Evolutionary conservation across 2,113 vertebrate genomes (phyloP).

Genomic region (Oenanthe oenanthe): DNA sequence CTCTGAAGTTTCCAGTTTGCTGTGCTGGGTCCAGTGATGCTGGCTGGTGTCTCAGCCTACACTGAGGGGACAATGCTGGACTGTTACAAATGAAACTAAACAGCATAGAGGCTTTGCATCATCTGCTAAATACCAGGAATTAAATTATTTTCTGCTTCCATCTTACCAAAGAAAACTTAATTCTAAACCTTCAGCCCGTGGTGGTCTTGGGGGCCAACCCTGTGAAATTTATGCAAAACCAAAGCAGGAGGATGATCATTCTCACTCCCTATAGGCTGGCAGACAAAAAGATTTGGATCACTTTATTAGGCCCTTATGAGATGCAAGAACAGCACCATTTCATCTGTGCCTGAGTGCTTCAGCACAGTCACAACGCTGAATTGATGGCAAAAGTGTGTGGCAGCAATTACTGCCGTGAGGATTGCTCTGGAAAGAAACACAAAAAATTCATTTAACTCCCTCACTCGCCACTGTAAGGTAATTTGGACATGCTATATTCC

Average conservation of each 20-base stretch:
- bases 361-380: neutral
- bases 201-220: neutral
- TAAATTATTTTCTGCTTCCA: neutral
- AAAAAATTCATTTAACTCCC: slow-evolving; percentile 19
- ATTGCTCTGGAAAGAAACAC: slow-evolving; percentile 1
- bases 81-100: neutral
- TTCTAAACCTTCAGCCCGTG: neutral
- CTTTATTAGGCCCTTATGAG: neutral
- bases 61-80: neutral
- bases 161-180: neutral
- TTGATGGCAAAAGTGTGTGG: slow-evolving; percentile 11
- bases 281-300: neutral
- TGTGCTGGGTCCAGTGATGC: neutral
- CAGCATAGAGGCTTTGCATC: neutral
- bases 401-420: slow-evolving; percentile 3
- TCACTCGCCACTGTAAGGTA: neutral
- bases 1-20: neutral
- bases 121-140: neutral
- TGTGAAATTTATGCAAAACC: neutral
- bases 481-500: slow-evolving; percentile 21
- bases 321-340: neutral
- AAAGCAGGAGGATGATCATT: neutral
- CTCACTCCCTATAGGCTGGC: neutral
- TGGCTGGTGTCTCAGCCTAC: neutral
- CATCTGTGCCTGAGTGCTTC: neutral